phyloP scores from a whole-genome alignment of 2,888 invertebrate species.

The Pristionchus mayeri region DNA sequence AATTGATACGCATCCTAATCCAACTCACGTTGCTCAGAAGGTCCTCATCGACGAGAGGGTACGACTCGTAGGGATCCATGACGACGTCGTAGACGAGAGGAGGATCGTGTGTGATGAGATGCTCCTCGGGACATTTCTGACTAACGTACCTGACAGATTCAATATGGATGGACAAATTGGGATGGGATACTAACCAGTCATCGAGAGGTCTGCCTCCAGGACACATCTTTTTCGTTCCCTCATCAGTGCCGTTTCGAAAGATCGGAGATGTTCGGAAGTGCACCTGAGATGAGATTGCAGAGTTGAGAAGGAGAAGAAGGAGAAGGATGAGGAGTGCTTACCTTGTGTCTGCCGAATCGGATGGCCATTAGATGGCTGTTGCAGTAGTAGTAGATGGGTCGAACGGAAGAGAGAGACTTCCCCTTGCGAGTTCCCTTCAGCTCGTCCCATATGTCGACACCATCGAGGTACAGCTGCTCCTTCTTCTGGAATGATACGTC shows the following conservation, averaged over 20 bases:
- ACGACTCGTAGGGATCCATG: conserved; percentile 78
- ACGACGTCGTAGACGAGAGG: conserved; percentile 78
- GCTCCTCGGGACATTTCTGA: conserved; percentile 72
- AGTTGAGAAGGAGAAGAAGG: too few relatives aligned
- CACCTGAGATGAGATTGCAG: conserved; percentile 53
- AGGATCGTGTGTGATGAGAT: conserved; percentile 76
- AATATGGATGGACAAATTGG: background rate
- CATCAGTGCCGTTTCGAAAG: conserved; percentile 70
- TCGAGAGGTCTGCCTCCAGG: conserved; percentile 73
- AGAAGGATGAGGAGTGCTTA: conserved; percentile 15
- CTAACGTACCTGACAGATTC: conserved; percentile 72
- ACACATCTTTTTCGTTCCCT: conserved; percentile 65
- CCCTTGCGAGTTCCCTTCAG: conserved; percentile 49
- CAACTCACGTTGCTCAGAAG: background rate
- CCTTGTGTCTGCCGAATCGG: conserved; percentile 78
- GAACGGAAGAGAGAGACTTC: conserved; percentile 51
- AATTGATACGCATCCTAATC: too few relatives aligned
- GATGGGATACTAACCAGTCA: conserved; percentile 69
- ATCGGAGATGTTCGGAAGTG: conserved; percentile 75
- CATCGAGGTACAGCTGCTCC: conserved; percentile 59
- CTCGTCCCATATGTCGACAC: conserved; percentile 69
- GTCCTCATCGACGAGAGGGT: conserved; percentile 71
- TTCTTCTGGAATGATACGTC: background rate
- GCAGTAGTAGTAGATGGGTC: conserved; percentile 80
- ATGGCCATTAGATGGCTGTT: conserved; percentile 80